These are phyloP conservation scores for Ciconia maguari DNA, from an alignment of 2,113 vertebrate genomes.

Conservation along the genomic window DNA sequence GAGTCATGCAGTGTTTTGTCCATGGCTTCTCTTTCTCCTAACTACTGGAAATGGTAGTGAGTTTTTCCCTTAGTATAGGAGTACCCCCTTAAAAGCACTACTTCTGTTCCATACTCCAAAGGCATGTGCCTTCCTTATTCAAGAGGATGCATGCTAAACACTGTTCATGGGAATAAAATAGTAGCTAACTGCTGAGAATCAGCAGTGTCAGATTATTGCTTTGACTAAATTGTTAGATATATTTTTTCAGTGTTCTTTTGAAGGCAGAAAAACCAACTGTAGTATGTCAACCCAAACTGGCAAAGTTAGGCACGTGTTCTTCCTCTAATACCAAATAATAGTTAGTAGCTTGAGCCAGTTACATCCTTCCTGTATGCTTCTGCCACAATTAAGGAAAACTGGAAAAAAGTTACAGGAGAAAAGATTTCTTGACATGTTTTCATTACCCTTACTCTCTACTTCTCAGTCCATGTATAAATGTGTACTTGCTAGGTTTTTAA, in stretches of 20 bases:
- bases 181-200: neutral
- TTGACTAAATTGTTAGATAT: neutral
- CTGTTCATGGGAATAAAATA: neutral
- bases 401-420: neutral
- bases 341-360: neutral
- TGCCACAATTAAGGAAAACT: neutral
- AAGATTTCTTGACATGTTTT: accelerated
- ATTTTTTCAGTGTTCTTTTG: neutral
- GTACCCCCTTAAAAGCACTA: neutral
- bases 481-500: neutral
- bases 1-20: neutral
- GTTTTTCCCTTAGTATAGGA: neutral
- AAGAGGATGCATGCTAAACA: neutral
- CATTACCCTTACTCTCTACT: neutral
- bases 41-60: neutral
- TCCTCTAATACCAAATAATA: neutral
- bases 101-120: neutral
- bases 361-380: neutral
- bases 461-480: accelerated
- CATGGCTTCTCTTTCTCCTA: neutral
- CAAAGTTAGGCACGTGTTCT: neutral
- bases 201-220: neutral
- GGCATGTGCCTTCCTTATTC: neutral
- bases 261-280: neutral
- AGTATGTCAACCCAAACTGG: neutral